Base-by-base conservation (phyloP, 2,797 vertebrate species). In the Tiaroga cobitis region DNA sequence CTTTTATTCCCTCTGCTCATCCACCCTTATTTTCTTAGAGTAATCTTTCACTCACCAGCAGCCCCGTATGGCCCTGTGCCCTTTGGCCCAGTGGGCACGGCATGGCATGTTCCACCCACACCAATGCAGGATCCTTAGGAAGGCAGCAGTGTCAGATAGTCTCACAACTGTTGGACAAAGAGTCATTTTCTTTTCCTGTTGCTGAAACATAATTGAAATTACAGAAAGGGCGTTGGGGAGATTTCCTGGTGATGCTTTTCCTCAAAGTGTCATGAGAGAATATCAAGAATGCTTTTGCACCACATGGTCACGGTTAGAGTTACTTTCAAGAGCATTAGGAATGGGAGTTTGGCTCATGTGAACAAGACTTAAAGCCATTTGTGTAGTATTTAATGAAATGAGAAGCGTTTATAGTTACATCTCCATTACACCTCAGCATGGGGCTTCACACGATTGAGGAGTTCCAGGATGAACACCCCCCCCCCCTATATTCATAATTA, bases 1-100 rank as follows among this genome's bases (percentile, higher is more conserved):
- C 34, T 46, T 54, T 79, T 10, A 41, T 21, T 74, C 54, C 59
- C 65, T 83, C 26, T 74, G 39, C 43, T 78, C 76, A 59, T 73
- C 82, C 54, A 76, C 19, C 76, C 72, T 87, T 73, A 32, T 70
- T 81, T 80, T 86, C 76, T 84, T 79, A 80, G 81, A 76, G 69
- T 78, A 84, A 75, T 86, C 84, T 84, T 81, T 81, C 51, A 83
- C 80, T 67, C 76, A 29, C 82, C 81, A 74, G 81, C 51, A 88
- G 73, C 90, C 90, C 92, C 89, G 89, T 92, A 90, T 89, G 89
- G 80, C 84, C 81, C 75, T 1, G 81, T 76, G 81, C 90, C 91
- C 90, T 93, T 93, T 93, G 86, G 82, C 93, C 91, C 92, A 94
- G 88, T 93, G 92, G 91, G 93, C 92, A 91, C 63, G 49, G 29